Evolutionary conservation across 2,888 invertebrate genomes (phyloP), one percentile per base, ranked within the genome.

Genomic region (Habrosyne pyritoides): DNA sequence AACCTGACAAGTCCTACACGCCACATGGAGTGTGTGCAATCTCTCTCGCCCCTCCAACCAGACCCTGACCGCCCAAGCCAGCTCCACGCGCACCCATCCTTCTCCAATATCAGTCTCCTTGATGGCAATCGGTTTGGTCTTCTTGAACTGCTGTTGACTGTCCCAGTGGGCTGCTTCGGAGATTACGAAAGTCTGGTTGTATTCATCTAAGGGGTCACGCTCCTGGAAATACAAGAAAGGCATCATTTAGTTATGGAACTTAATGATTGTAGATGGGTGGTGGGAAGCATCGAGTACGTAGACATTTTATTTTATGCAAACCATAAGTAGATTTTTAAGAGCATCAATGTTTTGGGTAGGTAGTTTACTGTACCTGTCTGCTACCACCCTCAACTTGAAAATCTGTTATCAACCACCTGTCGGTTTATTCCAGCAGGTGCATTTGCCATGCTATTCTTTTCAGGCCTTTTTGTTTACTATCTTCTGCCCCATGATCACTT

Each of bases 11-110:
- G 96, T 96, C 69, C 95, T 95, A 80, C 97, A 97, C 4, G 95
- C 95, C 14, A 97, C 95, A 64, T 96, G 96, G 57, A 97, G 93
- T 36, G 95, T 94, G 73, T 96, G 96, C 56, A 94, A 93, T 48
- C 95, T 91, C 71, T 95, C 94, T 56, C 93, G 90, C 48, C 94
- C 94, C 54, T 95, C 94, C 49, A 97, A 87, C 97, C 97, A 97
- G 54, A 95, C 95, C 58, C 95, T 93, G 8, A 96, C 94, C 0
- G 96, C 94, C 93, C 95, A 95, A 4, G 95, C 95, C 8, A 97
- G 94, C 73, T 97, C 96, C 53, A 96, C 94, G 69, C 96, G 94
- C 64, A 97, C 94, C 97, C 97, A 97, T 21, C 96, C 97, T 76
- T 96, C 96, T 76, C 94, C 93, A 33, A 94, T 93, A 68, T 95